These are phyloP conservation scores for Ictidomys tridecemlineatus DNA, from an alignment of 2,113 vertebrate species.

Conservation along the genomic window DNA sequence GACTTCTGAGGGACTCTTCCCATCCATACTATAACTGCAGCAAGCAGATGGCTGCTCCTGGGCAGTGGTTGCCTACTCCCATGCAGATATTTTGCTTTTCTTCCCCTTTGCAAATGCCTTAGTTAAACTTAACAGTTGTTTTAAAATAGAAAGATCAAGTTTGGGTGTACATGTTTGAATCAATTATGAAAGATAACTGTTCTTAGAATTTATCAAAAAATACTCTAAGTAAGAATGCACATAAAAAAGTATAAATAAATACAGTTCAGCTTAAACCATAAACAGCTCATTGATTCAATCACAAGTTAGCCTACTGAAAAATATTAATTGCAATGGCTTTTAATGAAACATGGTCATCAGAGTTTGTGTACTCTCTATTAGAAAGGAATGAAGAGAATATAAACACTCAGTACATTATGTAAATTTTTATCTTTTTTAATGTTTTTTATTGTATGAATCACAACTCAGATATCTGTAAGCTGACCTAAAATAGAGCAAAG, in stretches of 20 bases:
- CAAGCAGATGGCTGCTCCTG: background rate
- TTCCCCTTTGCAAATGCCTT: background rate
- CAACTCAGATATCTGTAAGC: background rate
- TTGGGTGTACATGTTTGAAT: background rate
- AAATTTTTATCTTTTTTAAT: background rate
- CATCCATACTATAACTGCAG: background rate
- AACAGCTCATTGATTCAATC: background rate
- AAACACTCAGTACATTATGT: background rate
- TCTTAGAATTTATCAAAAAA: constrained; percentile 6
- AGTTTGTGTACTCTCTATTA: background rate
- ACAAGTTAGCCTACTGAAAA: background rate
- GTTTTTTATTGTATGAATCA: constrained; percentile 12
- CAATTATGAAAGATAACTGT: background rate
- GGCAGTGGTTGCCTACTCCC: background rate
- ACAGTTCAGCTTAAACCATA: background rate
- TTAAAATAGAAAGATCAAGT: background rate
- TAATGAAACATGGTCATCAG: background rate
- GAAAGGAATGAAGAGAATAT: background rate
- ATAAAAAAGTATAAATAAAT: background rate
- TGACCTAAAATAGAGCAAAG: constrained; percentile 14
- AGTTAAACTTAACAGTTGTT: constrained; percentile 7
- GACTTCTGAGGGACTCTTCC: background rate
- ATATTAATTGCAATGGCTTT: constrained; percentile 48
- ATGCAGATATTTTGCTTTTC: background rate
- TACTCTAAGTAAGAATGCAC: background rate